phyloP scores from a whole-genome alignment of 2,888 invertebrate genomes.

The Idaea straminata region DNA sequence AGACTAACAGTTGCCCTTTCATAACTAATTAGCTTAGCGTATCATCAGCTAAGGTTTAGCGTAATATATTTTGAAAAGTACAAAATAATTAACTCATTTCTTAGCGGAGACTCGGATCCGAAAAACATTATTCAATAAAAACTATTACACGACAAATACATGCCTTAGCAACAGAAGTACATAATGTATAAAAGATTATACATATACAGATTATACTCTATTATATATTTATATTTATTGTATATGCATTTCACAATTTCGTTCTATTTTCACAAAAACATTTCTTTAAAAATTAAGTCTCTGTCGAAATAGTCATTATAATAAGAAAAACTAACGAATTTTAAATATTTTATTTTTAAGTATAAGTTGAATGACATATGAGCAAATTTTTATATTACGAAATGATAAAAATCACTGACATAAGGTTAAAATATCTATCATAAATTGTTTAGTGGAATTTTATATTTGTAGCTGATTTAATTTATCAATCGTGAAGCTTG shows the following conservation, averaged over 20 bases:
- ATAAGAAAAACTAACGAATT: neutral
- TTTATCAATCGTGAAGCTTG: neutral
- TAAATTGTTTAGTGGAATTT: neutral
- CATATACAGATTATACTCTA: neutral
- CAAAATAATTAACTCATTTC: neutral
- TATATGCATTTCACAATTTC: neutral
- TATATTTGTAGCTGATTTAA: neutral
- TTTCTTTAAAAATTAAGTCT: neutral
- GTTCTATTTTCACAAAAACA: neutral
- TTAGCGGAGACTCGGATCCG: neutral
- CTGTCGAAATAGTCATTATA: neutral
- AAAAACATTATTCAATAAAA: constrained; percentile 2
- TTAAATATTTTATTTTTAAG: neutral
- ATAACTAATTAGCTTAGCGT: neutral
- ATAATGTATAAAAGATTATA: constrained; percentile 9
- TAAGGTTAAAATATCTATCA: neutral
- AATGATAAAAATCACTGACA: neutral
- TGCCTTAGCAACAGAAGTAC: constrained; percentile 1
- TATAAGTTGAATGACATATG: neutral
- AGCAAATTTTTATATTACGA: neutral
- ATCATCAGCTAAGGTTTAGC: neutral
- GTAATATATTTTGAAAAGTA: constrained; percentile 5
- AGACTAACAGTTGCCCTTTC: neutral
- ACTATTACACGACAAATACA: constrained; percentile 2
- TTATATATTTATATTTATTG: too few relatives aligned